Evolutionary conservation across 2,797 vertebrate species (phyloP), one percentile per base, ranked within the genome.

Genomic region (Phataginus tricuspis): DNA sequence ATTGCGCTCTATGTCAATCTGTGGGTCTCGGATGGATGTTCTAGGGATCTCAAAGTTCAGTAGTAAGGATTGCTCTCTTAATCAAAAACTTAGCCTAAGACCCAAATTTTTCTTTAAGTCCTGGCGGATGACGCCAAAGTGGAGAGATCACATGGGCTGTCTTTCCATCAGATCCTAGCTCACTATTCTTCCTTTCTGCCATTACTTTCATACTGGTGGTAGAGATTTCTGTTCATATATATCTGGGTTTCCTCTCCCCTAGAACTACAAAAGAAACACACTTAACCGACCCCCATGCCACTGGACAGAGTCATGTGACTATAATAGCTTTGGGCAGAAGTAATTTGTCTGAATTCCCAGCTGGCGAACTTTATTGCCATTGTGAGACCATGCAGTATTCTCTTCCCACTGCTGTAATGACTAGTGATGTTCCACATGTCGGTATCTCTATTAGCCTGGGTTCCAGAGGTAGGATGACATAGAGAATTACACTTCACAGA

Each of bases 201-300:
- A 85, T 88, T 95, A 82, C 42, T 91, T 95, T 93, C 59, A 61
- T 63, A 68, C 64, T 74, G 74, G n/a, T 92, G 79, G 31, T 71
- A 53, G 3, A 64, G 37, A 83, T 51, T 66, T 74, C 23, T 42
- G 10, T 68, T 69, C 45, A 75, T 15, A 21, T 27, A 39, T 69
- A 86, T 72, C 15, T 94, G 25, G 16, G 34, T 21, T 9, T 86
- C 49, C 27, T 82, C 2, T 51, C 59, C 63, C 61, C 34, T 66
- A 53, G 71, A 90, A 55, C 12, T 77, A 42, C 4, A 12, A 34
- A 89, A 37, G 61, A 39, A 15, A 64, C 16, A 64, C 8, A 51
- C 16, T 31, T 68, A 69, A 55, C 27, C 49, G 85, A 45, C 19
- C 4, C 21, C 27, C 23, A 45, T 68, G 25, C 37, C 69, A 16